A percentile compares a stretch with the other conserved stretches of the same genome.
Evolutionary conservation across 2,888 invertebrate species (phyloP).

Genomic region (Anarsia innoxiella): DNA sequence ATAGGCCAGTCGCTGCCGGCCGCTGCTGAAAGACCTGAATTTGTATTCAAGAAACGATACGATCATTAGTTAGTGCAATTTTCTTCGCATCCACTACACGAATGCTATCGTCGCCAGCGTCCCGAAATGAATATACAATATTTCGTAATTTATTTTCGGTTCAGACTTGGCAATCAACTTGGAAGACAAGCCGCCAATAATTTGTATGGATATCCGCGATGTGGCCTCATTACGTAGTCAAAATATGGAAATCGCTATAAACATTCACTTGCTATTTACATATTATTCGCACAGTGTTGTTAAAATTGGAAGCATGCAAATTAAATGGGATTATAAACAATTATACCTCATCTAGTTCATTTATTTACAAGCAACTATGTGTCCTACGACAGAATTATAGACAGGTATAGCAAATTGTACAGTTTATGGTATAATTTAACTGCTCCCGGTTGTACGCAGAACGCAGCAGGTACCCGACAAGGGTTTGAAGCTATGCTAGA

Average conservation of each 20-base stretch:
- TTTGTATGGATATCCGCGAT: conserved; percentile 36
- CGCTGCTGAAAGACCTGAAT: conserved; percentile 62
- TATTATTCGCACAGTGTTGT: conserved; percentile 31
- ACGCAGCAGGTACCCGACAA: too few species aligned
- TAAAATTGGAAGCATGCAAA: conserved; percentile 22
- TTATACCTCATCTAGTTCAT: not conserved
- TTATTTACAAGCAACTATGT: not conserved
- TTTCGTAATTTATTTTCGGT: conserved; percentile 53
- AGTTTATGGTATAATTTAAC: too few species aligned
- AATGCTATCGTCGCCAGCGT: conserved; percentile 46
- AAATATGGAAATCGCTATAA: conserved; percentile 30
- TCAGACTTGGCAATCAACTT: conserved; percentile 46
- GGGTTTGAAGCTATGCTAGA: not conserved
- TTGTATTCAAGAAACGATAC: conserved; percentile 69
- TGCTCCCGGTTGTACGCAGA: too few species aligned
- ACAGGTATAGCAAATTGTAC: not conserved
- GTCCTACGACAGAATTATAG: too few species aligned
- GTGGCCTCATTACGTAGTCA: conserved; percentile 37
- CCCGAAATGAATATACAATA: conserved; percentile 55
- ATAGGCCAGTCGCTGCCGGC: conserved; percentile 50
- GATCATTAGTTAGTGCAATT: conserved; percentile 71
- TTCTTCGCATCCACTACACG: conserved; percentile 59
- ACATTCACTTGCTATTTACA: conserved; percentile 33
- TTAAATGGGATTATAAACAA: conserved; percentile 11
- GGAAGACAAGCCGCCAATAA: conserved; percentile 41